Conservation (phyloP, 2,888 invertebrate genomes). For the Drosophila melanosoma region DNA sequence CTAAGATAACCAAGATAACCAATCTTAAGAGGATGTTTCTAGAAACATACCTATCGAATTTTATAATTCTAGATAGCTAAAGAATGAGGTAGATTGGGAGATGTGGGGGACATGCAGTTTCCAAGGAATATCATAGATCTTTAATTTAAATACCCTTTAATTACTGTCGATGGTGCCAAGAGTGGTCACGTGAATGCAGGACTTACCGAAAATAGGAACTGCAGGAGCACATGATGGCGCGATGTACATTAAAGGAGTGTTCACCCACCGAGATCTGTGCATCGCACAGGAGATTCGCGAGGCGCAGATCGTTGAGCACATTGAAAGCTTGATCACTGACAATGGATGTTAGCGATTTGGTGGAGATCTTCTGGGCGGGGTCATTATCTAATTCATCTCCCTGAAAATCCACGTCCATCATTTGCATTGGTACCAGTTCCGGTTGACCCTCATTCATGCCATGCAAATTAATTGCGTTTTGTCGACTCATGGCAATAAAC, state of each 20-base stretch:
- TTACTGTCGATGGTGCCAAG: neutral
- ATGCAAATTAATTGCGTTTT: conserved; percentile 60
- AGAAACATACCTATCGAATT: neutral
- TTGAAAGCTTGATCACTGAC: conserved; percentile 94
- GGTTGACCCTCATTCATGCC: conserved; percentile 65
- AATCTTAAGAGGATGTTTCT: neutral
- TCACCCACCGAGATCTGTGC: conserved; percentile 93
- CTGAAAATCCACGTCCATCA: conserved; percentile 51
- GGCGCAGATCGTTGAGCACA: conserved; percentile 92
- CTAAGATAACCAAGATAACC: neutral
- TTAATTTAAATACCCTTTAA: no score
- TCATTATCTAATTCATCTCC: conserved; percentile 38
- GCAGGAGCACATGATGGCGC: conserved; percentile 93
- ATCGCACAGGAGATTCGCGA: conserved; percentile 94
- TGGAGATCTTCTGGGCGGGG: conserved; percentile 36
- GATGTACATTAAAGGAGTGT: conserved; percentile 93
- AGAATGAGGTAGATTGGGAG: no score
- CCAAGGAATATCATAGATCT: no score
- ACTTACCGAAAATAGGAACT: conserved; percentile 94
- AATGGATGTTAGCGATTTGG: conserved; percentile 84
- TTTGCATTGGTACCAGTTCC: conserved; percentile 30
- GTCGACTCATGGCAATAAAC: conserved; percentile 61
- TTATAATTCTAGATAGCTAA: no score
- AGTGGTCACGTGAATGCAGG: neutral
- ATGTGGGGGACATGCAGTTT: no score